Evolutionary conservation across 2,797 vertebrate genomes (phyloP).

Genomic region (Dallia pectoralis): DNA sequence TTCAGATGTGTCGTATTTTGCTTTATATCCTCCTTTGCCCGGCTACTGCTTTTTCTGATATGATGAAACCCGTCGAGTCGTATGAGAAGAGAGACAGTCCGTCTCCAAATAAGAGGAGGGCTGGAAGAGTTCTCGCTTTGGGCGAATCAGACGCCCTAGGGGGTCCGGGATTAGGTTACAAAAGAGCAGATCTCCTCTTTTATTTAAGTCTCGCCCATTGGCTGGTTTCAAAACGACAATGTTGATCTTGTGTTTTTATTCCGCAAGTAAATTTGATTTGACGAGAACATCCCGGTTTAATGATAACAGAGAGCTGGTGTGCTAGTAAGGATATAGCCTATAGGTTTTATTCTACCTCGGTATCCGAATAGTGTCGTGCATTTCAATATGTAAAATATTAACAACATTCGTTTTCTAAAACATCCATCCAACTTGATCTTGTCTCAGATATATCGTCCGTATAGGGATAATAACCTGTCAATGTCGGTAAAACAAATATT

Average conservation of each 20-base stretch:
- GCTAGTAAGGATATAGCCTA: slow-evolving; percentile 32
- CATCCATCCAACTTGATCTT: slow-evolving; percentile 58
- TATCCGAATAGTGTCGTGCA: slow-evolving; percentile 65
- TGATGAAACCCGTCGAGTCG: slow-evolving; percentile 58
- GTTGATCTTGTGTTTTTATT: slow-evolving; percentile 49
- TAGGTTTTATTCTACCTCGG: slow-evolving; percentile 41
- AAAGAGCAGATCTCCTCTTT: slow-evolving; percentile 69
- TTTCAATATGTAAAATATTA: slow-evolving; percentile 51
- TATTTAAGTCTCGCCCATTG: slow-evolving; percentile 55
- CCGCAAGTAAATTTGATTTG: slow-evolving; percentile 18
- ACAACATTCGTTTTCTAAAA: not conserved
- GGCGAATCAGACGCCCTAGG: slow-evolving; percentile 79
- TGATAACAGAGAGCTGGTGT: not conserved
- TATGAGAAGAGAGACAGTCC: slow-evolving; percentile 65
- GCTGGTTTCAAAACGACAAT: slow-evolving; percentile 71
- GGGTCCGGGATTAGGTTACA: slow-evolving; percentile 82
- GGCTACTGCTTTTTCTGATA: slow-evolving; percentile 51
- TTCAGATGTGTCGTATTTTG: slow-evolving; percentile 42
- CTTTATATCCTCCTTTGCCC: slow-evolving; percentile 48
- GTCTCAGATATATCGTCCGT: slow-evolving; percentile 43
- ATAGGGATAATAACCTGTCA: slow-evolving; percentile 12
- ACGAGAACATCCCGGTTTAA: slow-evolving; percentile 17
- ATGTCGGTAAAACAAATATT: slow-evolving; percentile 15
- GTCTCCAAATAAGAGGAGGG: slow-evolving; percentile 71
- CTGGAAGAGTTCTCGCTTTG: slow-evolving; percentile 71